A percentile compares a stretch with the other conserved stretches of the same genome.
Conservation (phyloP, 2,113 vertebrate species). For the Pluvianellus socialis region DNA sequence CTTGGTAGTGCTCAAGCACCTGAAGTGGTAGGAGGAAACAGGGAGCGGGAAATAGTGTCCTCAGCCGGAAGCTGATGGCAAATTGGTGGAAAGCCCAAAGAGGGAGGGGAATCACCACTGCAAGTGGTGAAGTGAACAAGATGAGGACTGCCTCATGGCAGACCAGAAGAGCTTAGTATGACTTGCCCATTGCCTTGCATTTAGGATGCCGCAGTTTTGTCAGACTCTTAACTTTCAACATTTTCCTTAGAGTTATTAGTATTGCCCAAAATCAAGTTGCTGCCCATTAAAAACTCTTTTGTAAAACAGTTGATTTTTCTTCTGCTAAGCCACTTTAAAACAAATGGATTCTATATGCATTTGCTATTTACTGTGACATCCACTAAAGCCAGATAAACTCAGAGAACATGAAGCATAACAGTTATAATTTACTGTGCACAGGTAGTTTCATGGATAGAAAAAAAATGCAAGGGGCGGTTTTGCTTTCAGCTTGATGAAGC, state of each 20-base stretch:
- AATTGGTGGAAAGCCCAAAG: neutral
- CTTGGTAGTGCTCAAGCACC: neutral
- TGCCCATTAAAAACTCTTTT: neutral
- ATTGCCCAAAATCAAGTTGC: neutral
- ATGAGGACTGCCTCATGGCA: rapidly evolving
- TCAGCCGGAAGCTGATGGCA: neutral
- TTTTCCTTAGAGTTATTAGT: neutral
- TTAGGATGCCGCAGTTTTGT: neutral
- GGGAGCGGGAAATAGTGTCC: neutral
- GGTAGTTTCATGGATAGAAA: neutral
- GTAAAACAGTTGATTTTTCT: neutral
- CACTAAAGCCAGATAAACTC: neutral
- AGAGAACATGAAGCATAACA: neutral
- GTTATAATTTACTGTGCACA: neutral
- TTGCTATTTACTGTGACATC: neutral
- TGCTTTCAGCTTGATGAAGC: neutral
- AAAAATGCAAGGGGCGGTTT: neutral
- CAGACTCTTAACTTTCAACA: neutral
- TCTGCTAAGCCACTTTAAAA: neutral
- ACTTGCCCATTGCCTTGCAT: neutral
- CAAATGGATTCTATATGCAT: neutral
- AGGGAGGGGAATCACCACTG: neutral
- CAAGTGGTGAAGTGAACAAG: neutral
- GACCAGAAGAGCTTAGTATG: neutral
- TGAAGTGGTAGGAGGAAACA: neutral